Conservation (phyloP, 2,113 vertebrate genomes). For the Colinus virginianus region DNA sequence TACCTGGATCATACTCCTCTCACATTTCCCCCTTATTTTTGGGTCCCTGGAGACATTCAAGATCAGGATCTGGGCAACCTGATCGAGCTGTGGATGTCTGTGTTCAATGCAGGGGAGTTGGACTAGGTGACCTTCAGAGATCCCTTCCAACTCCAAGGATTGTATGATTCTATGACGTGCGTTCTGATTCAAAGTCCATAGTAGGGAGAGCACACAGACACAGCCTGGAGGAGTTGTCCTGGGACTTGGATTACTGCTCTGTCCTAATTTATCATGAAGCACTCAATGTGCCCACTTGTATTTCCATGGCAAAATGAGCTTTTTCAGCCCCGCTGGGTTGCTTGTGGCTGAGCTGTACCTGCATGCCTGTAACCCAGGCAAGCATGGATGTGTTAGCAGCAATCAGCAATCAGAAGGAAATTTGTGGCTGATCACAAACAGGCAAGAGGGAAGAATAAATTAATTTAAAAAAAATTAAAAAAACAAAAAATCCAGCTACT, state of each 20-base stretch:
- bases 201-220: not conserved
- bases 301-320: not conserved
- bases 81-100: too few species aligned
- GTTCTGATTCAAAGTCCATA: not conserved
- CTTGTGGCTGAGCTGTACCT: not conserved
- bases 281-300: not conserved
- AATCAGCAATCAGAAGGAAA: not conserved
- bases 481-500: not conserved
- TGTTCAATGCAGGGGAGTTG: too few species aligned
- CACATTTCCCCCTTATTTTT: not conserved
- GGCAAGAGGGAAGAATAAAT: not conserved
- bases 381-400: not conserved
- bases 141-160: too few species aligned
- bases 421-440: not conserved
- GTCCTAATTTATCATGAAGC: not conserved
- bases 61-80: too few species aligned
- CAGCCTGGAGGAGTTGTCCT: not conserved
- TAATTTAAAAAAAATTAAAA: not conserved
- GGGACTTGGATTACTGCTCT: not conserved
- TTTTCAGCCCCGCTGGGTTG: fast-evolving
- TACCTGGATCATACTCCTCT: not conserved
- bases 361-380: not conserved
- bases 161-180: not conserved
- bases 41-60: too few species aligned
- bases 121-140: too few species aligned